Evolutionary conservation across 2,113 vertebrate species (phyloP), one percentile per base, ranked within the genome.

Genomic region (Tiliqua scincoides): DNA sequence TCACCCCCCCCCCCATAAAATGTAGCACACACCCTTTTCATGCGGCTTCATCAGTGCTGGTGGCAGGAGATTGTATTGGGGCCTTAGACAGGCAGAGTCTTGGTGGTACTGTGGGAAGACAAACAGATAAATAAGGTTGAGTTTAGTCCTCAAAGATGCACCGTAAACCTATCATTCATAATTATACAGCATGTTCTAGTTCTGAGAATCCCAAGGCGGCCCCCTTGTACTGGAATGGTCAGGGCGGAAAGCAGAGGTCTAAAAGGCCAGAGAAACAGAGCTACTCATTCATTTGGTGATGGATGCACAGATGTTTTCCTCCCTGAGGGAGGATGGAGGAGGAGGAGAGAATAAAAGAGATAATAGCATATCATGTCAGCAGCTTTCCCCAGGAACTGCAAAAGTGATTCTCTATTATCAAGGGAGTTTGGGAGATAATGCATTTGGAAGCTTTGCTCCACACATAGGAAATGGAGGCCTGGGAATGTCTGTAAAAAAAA

Each of bases 371-470:
- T 93, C 86, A 91, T 94, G 85, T 95, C 88, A 43, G 90, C 81
- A 88, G 84, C 76, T 82, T 93, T 95, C 88, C 27, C 30, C 89
- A 88, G 83, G 82, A 93, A 91, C 65, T 87, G 89, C 85, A 93
- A 86, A 85, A 92, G 91, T 92, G 77, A 95, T 91, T 90, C n/a
- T 65, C 86, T 91, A 43, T 95, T 91, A 95, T 59, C 71, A 89
- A 89, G 88, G 71, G 86, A 84, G 18, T 82, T 81, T 80, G 83
- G 71, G 75, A 93, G 89, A 93, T 92, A 91, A 91, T 79, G 68
- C 67, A 79, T 35, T 84, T 88, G 63, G 87, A 91, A 85, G 90
- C 8, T 37, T 23, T 1, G 75, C 67, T 91, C 81, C 61, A 87
- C 0, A 10, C 68, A 90, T 67, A 92, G 91, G 90, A 95, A 94